Base-by-base conservation (phyloP, 2,797 vertebrate genomes). In the Borostomias antarcticus region DNA sequence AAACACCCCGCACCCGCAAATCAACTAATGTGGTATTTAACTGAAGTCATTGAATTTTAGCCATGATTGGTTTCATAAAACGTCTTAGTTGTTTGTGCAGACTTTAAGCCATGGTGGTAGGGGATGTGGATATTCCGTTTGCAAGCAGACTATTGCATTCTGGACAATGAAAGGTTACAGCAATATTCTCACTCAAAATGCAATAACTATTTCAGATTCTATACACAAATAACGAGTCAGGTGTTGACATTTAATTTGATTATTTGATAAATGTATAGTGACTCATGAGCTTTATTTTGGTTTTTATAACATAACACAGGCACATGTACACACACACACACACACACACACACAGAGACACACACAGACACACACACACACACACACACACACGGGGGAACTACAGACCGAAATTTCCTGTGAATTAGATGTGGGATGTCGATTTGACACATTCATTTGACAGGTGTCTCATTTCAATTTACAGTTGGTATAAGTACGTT, bases 331-430 rank as follows among this genome's bases (percentile, higher is more conserved):
- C 63, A 60, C 59, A 62, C n/a, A 52, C 58, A 26, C 45, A 43
- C 69, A 57, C 47, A 57, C 54, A 65, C 65, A 64, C 67, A 68
- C 75, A 13, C n/a, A 21, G 10, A 50, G 19, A 50, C 19, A 51
- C 45, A 51, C 11, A 40, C 35, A 40, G 5, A 26, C 58, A 56
- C 17, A 56, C 28, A 30, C 2, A 48, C 45, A 30, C 29, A 30
- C 28, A 54, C 2, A 54, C 28, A 29, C 3, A 54, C 9, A 32
- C 0, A 52, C 13, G 13, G 1, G n/a, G n/a, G n/a, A n/a, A n/a
- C n/a, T n/a, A 45, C 80, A 81, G 79, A 83, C 77, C 64, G 66
- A 85, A 81, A 87, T 86, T 87, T 89, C 85, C 86, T 90, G 87
- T 84, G 76, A 85, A 80, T 80, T 82, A 65, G 83, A 69, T 58